Conservation (phyloP, 2,888 invertebrate genomes). For the Drosophila gaucha region DNA sequence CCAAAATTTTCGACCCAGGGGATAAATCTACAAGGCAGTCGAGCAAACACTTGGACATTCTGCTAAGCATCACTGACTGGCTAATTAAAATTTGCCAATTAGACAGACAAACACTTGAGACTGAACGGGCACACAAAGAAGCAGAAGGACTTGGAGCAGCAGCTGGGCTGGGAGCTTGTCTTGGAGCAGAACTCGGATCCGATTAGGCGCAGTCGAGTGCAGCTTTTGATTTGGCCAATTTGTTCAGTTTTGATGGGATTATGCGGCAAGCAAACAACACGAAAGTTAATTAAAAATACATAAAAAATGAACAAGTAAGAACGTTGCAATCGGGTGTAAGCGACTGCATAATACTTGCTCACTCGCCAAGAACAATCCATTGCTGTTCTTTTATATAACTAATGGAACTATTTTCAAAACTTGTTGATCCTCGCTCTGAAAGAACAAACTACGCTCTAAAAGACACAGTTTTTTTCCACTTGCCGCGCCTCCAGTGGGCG, state of each 20-base stretch:
- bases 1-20: constrained; percentile 6
- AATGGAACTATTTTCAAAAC: too few species aligned
- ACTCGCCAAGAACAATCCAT: too few species aligned
- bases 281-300: constrained; percentile 77
- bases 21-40: neutral
- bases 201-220: constrained; percentile 39
- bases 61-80: constrained; percentile 34
- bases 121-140: constrained; percentile 7
- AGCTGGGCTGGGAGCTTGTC: neutral
- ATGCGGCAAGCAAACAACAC: constrained; percentile 44
- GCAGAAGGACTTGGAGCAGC: constrained; percentile 17
- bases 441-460: too few species aligned
- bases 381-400: too few species aligned
- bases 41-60: constrained; percentile 44
- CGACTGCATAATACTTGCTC: neutral
- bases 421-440: too few species aligned
- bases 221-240: constrained; percentile 48
- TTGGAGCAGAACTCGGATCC: neutral
- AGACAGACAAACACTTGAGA: constrained; percentile 72
- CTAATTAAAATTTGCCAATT: constrained; percentile 75
- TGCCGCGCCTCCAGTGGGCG: too few species aligned
- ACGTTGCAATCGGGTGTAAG: neutral
- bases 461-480: too few species aligned
- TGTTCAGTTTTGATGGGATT: constrained; percentile 39
- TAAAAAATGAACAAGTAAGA: constrained; percentile 46